Evolutionary conservation across 2,113 vertebrate genomes (phyloP).

Genomic region (Callipepla squamata): DNA sequence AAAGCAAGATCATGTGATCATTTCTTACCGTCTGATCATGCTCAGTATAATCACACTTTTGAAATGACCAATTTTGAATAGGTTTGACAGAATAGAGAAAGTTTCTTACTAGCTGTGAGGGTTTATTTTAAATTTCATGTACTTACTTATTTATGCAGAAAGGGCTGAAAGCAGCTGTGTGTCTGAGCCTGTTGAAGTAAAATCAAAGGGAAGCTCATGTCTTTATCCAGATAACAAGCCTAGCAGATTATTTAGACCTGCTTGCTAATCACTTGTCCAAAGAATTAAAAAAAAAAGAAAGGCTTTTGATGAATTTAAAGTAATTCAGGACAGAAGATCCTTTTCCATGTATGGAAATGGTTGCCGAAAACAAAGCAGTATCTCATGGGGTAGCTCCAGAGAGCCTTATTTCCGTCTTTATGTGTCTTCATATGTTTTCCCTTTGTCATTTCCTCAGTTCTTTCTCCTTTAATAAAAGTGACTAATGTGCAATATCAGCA

Average conservation of each 20-base stretch:
- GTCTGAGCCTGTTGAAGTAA: background rate
- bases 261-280: background rate
- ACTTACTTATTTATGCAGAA: background rate
- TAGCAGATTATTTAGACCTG: background rate
- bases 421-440: background rate
- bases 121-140: background rate
- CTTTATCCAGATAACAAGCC: background rate
- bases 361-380: background rate
- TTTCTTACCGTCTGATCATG: background rate
- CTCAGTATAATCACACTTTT: background rate
- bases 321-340: background rate
- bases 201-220: background rate
- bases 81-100: background rate
- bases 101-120: background rate
- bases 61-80: background rate
- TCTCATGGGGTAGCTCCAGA: background rate
- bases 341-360: background rate
- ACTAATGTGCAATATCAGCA: background rate
- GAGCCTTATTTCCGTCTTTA: background rate
- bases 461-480: background rate
- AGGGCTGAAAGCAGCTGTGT: background rate
- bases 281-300: background rate
- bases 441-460: background rate
- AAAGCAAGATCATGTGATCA: background rate
- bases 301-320: background rate